phyloP scores from a whole-genome alignment of 2,113 vertebrate genomes.

The Lophura nycthemera region DNA sequence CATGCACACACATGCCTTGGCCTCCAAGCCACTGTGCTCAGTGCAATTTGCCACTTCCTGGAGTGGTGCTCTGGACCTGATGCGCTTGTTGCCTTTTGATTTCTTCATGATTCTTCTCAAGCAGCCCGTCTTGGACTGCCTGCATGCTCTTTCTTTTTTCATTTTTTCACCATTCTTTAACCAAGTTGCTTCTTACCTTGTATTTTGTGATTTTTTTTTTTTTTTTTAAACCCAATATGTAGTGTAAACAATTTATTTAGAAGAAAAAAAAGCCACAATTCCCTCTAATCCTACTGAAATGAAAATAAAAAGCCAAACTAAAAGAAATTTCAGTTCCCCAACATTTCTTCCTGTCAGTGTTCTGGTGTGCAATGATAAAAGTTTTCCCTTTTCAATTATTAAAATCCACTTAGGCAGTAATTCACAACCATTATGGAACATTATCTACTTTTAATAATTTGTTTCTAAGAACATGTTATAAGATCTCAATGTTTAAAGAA shows the following conservation, averaged over 20 bases:
- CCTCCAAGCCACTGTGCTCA: background rate
- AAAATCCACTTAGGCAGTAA: constrained; percentile 30
- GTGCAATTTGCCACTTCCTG: background rate
- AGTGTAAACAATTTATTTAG: background rate
- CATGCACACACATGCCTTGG: rapidly evolving
- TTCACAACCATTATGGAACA: background rate
- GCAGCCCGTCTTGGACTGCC: background rate
- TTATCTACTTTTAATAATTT: background rate
- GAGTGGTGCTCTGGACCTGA: background rate
- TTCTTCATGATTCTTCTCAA: background rate
- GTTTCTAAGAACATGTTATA: background rate
- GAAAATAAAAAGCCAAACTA: background rate
- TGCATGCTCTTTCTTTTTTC: background rate
- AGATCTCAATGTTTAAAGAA: background rate
- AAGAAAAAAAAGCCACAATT: background rate
- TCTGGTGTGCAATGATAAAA: constrained; percentile 2
- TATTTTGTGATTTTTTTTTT: background rate
- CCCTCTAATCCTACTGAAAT: background rate
- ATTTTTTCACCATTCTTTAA: background rate
- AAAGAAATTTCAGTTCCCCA: background rate
- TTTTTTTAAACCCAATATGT: background rate
- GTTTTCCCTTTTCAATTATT: constrained; percentile 52
- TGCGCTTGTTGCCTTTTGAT: background rate
- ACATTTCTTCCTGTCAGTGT: background rate
- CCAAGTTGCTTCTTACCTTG: background rate